Percentiles rank a stretch among this genome's conserved stretches.
phyloP scores from a whole-genome alignment of 2,888 invertebrate species.

The Metalampra italica region DNA sequence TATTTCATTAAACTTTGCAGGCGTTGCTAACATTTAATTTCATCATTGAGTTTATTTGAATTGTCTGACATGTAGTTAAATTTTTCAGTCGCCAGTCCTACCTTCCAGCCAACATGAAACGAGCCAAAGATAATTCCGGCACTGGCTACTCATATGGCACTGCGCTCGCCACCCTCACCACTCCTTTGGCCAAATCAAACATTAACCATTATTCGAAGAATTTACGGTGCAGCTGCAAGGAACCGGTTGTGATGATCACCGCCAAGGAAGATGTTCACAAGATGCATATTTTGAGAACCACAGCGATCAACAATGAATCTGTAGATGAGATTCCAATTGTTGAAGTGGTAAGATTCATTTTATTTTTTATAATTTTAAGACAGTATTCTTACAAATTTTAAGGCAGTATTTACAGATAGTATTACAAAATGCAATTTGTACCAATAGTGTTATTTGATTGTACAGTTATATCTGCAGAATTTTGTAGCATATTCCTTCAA shows the following conservation, averaged over 20 bases:
- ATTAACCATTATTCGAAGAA: conserved; percentile 28
- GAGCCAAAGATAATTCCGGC: conserved; percentile 66
- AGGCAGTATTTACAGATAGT: too few relatives aligned
- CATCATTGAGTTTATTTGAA: not conserved
- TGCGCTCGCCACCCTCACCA: conserved; percentile 48
- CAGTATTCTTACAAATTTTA: too few relatives aligned
- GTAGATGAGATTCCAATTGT: conserved; percentile 34
- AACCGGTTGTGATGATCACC: conserved; percentile 29
- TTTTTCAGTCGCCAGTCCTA: conserved; percentile 45
- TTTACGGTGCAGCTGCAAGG: conserved; percentile 43
- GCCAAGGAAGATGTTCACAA: conserved; percentile 35
- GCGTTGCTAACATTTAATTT: too few relatives aligned
- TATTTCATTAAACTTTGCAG: too few relatives aligned
- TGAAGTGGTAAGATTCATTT: conserved; percentile 43
- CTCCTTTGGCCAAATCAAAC: conserved; percentile 16
- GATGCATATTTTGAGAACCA: conserved; percentile 56
- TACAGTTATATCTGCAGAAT: too few relatives aligned
- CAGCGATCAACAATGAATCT: conserved; percentile 57
- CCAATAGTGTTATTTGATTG: too few relatives aligned
- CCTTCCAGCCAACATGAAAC: conserved; percentile 42
- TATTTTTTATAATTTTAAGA: not conserved
- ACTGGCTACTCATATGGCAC: conserved; percentile 65
- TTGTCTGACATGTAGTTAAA: not conserved
- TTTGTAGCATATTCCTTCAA: too few relatives aligned
- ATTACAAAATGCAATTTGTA: too few relatives aligned